phyloP scores from a whole-genome alignment of 2,888 invertebrate genomes.

The Hirtodrosophila duncani region DNA sequence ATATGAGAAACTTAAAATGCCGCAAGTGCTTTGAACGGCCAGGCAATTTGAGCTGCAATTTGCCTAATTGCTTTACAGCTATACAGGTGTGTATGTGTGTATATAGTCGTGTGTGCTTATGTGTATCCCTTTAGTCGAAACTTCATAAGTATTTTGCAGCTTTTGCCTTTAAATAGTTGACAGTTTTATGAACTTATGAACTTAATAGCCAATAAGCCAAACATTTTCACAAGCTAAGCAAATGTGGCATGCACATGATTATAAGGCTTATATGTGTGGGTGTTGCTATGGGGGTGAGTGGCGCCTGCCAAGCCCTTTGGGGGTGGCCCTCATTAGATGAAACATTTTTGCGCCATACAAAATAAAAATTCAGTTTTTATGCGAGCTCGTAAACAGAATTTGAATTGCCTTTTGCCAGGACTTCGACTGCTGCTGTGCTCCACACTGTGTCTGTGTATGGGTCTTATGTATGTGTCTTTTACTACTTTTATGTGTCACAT shows the following conservation, averaged over 20 bases:
- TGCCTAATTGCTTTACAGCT: constrained; percentile 61
- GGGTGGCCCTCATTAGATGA: constrained; percentile 56
- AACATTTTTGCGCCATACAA: constrained; percentile 42
- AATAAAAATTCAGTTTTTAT: constrained; percentile 76
- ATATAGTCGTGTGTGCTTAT: constrained; percentile 4
- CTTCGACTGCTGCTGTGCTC: neutral
- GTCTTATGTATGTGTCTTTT: constrained; percentile 13
- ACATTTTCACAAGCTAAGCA: constrained; percentile 39
- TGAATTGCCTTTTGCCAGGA: constrained; percentile 65
- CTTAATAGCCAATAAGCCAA: constrained; percentile 62
- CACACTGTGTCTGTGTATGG: constrained; percentile 9
- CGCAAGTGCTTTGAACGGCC: constrained; percentile 24
- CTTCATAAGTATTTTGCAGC: constrained; percentile 52
- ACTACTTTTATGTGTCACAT: constrained; percentile 24
- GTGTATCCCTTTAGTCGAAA: constrained; percentile 27
- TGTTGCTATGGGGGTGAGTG: constrained; percentile 1
- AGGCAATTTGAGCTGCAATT: constrained; percentile 55
- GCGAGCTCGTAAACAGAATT: constrained; percentile 75
- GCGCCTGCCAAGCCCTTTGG: constrained; percentile 46
- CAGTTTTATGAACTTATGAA: constrained; percentile 55
- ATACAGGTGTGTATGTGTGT: constrained; percentile 14
- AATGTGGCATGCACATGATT: constrained; percentile 23
- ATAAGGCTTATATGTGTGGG: constrained; percentile 11
- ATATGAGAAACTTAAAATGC: constrained; percentile 26
- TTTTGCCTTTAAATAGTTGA: constrained; percentile 55